A percentile compares a stretch with the other conserved stretches of the same genome.
Evolutionary conservation across 1,140 invertebrate species (phyloP).

Genomic region (Conus betulinus): DNA sequence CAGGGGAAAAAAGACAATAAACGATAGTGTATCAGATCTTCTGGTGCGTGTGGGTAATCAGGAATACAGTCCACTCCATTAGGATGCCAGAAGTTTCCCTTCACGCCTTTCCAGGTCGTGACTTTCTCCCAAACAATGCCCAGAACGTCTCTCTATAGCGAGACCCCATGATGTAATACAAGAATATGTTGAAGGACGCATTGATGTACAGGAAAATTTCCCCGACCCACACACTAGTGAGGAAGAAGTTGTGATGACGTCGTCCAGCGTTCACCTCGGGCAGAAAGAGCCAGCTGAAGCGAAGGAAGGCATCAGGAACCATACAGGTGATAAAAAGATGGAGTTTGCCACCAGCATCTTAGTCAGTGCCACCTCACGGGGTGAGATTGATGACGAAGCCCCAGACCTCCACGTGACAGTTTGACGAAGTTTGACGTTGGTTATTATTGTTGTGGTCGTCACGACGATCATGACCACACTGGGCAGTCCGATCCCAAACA

Average conservation of each 20-base stretch:
- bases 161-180: not conserved
- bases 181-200: not conserved
- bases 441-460: not conserved
- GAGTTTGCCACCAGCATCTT: slow-evolving; percentile 16
- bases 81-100: too few species aligned
- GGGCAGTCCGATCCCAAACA: not conserved
- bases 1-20: too few species aligned
- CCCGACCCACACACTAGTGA: not conserved
- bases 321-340: not conserved
- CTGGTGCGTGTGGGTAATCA: too few species aligned
- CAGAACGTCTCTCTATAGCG: not conserved
- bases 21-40: too few species aligned
- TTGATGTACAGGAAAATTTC: not conserved
- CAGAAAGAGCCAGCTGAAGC: not conserved
- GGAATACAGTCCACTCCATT: too few species aligned
- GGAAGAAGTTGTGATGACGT: not conserved
- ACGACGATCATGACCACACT: not conserved
- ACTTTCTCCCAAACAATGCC: not conserved
- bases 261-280: not conserved
- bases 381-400: not conserved
- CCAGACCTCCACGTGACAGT: not conserved
- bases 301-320: not conserved
- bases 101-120: too few species aligned
- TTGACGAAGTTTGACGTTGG: not conserved
- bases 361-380: not conserved